Conservation (phyloP, 2,888 invertebrate species). For the Pachydiplax longipennis region DNA sequence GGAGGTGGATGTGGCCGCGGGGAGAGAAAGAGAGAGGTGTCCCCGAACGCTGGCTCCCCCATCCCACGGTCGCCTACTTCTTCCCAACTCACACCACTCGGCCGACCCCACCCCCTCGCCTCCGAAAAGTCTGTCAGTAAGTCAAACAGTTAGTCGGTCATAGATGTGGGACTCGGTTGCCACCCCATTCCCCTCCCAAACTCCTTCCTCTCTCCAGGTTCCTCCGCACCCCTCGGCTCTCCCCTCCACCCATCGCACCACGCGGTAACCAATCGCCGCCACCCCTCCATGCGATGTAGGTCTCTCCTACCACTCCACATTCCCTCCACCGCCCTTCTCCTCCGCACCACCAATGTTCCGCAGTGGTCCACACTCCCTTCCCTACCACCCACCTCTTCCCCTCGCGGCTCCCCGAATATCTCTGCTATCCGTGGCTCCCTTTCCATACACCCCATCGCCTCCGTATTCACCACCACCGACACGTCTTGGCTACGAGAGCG, state of each 20-base stretch:
- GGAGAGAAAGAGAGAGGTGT: neutral
- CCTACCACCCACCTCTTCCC: neutral
- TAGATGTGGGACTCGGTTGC: constrained; percentile 47
- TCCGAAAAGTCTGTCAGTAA: constrained; percentile 47
- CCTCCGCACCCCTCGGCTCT: neutral
- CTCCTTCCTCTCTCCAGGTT: neutral
- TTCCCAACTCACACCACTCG: neutral
- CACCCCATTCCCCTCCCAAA: neutral
- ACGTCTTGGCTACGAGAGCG: neutral
- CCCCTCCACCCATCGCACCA: neutral
- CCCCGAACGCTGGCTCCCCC: constrained; percentile 29
- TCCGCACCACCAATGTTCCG: constrained; percentile 33
- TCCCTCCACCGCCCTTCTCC: neutral
- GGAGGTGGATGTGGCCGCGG: neutral
- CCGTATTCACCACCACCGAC: neutral
- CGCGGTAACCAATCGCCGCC: neutral
- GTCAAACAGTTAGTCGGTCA: constrained; percentile 48
- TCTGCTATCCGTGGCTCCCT: neutral
- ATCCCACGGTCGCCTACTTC: neutral
- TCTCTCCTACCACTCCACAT: constrained; percentile 21
- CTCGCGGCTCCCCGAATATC: constrained; percentile 29
- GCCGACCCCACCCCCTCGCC: constrained; percentile 1
- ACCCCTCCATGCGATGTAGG: constrained; percentile 24
- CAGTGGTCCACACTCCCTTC: constrained; percentile 34
- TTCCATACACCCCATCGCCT: neutral